Evolutionary conservation across 2,888 invertebrate genomes (phyloP).

Genomic region (Phlogophora meticulosa): DNA sequence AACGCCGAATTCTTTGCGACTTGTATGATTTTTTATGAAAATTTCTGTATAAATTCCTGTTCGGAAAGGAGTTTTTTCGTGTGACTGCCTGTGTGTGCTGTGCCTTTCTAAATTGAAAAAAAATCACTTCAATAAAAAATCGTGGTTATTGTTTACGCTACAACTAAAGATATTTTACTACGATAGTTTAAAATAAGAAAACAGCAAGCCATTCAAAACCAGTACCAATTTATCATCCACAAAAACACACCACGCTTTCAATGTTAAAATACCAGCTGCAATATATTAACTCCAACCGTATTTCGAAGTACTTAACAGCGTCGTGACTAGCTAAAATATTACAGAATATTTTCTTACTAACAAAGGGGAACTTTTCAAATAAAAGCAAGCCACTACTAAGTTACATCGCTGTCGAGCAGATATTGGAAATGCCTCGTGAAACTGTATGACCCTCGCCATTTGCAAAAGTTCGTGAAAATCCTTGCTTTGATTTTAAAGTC

Average conservation of each 20-base stretch:
- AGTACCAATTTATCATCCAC: background rate
- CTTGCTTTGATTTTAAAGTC: conserved; percentile 15
- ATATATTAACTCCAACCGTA: conserved; percentile 6
- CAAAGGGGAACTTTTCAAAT: conserved; percentile 79
- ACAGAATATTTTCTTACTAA: conserved; percentile 64
- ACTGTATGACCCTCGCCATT: conserved; percentile 39
- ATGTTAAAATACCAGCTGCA: conserved; percentile 14
- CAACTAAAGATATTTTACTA: background rate
- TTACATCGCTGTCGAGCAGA: conserved; percentile 47
- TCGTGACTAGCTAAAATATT: conserved; percentile 57
- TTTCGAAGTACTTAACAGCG: conserved; percentile 35
- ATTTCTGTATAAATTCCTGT: too few relatives aligned
- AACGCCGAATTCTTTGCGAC: too few relatives aligned
- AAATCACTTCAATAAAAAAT: too few relatives aligned
- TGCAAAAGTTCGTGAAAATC: conserved; percentile 18
- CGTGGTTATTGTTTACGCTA: too few relatives aligned
- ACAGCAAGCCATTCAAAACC: background rate
- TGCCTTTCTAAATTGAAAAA: too few relatives aligned
- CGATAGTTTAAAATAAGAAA: background rate
- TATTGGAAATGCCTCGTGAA: conserved; percentile 70
- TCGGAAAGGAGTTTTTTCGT: too few relatives aligned
- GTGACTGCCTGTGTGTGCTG: too few relatives aligned
- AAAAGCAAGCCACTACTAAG: conserved; percentile 68
- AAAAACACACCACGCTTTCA: background rate
- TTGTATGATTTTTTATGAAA: too few relatives aligned